A percentile compares a stretch with the other conserved stretches of the same genome.
These are phyloP conservation scores for Calliphora vomitoria DNA, from an alignment of 2,888 invertebrate genomes.

Conservation along the genomic window DNA sequence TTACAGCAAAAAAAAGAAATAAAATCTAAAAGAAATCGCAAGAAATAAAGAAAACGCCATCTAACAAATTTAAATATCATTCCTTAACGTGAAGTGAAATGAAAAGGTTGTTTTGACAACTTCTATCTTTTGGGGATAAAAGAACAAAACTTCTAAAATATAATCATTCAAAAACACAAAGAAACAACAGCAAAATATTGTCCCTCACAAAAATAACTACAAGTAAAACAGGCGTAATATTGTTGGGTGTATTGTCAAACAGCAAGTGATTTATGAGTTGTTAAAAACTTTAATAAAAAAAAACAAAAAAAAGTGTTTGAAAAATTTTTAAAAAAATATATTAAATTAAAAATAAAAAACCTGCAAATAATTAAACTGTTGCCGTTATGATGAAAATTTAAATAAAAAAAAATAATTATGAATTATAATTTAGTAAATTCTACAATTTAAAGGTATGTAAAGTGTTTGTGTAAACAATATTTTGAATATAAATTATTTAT, in stretches of 20 bases:
- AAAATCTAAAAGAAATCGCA: conserved; percentile 59
- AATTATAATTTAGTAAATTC: neutral
- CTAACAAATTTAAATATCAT: conserved; percentile 80
- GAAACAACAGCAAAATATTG: conserved; percentile 28
- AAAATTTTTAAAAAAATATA: too few species aligned
- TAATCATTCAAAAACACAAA: neutral
- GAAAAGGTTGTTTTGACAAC: conserved; percentile 79
- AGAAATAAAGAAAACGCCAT: conserved; percentile 67
- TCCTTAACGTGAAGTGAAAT: conserved; percentile 82
- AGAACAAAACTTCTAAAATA: conserved; percentile 31
- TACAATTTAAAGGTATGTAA: conserved; percentile 50
- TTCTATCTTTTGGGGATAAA: conserved; percentile 51
- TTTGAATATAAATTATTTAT: too few species aligned
- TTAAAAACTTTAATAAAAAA: conserved; percentile 27
- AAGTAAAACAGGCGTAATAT: conserved; percentile 26
- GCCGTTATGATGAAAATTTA: too few species aligned
- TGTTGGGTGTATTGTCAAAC: conserved; percentile 42
- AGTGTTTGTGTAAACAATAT: neutral
- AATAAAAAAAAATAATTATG: neutral
- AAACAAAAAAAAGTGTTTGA: conserved; percentile 2
- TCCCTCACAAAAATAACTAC: neutral
- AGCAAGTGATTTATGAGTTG: conserved; percentile 35
- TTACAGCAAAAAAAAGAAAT: conserved; percentile 26
- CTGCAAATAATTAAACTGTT: neutral
- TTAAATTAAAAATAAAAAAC: too few species aligned